Conservation (phyloP, 2,888 invertebrate species). For the Eilema sororculum region DNA sequence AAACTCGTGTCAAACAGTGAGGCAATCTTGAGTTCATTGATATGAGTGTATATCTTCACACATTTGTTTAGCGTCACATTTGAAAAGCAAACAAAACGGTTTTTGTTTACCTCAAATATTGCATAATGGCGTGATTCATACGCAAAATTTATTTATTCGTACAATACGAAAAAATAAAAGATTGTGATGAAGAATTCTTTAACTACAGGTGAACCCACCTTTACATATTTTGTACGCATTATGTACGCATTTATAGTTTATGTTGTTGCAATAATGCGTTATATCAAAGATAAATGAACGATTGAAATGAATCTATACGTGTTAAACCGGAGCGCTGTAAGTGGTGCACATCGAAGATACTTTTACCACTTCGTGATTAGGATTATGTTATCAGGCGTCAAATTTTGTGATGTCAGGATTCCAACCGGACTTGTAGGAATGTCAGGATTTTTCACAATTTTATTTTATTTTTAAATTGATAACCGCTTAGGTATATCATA, state of each 20-base stretch:
- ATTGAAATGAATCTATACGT: conserved; percentile 59
- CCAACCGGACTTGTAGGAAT: no score
- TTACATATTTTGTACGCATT: conserved; percentile 46
- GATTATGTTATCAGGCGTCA: neutral
- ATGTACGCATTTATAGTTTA: conserved; percentile 52
- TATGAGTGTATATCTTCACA: neutral
- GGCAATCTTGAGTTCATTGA: neutral
- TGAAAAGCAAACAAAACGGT: neutral
- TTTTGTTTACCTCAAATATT: neutral
- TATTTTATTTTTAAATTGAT: neutral
- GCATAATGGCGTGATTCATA: neutral
- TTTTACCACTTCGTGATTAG: neutral
- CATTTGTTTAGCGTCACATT: neutral
- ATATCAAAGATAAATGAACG: conserved; percentile 62
- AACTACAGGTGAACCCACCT: conserved; percentile 23
- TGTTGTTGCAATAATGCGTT: conserved; percentile 64
- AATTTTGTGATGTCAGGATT: neutral
- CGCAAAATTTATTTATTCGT: neutral
- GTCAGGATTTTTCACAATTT: neutral
- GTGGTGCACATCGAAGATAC: conserved; percentile 55
- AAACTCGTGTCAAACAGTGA: no score
- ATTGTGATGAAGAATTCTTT: neutral
- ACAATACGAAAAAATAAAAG: neutral
- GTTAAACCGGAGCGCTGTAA: conserved; percentile 56
- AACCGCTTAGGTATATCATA: neutral